Base-by-base conservation (phyloP, 2,888 invertebrate species). In the Thereva nobilitata region DNA sequence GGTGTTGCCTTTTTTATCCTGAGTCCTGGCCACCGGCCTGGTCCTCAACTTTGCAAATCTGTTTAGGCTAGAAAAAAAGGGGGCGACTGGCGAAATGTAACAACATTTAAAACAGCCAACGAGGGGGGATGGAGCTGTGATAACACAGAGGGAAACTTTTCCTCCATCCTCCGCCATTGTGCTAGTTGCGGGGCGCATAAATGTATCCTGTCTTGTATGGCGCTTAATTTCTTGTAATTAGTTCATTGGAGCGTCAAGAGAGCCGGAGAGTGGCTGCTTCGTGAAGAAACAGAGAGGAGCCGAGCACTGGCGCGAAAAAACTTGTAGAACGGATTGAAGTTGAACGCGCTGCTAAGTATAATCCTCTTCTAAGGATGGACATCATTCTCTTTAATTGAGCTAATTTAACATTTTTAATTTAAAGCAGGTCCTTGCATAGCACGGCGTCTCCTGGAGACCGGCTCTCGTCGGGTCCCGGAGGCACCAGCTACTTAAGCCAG, bases 381-480 rank as follows among this genome's bases (percentile, higher is more conserved):
- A 70, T 70, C 68, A 67, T 68, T 68, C 68, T 68, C 61, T 68
- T 70, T 70, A 70, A 70, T 70, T 70, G 56, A 45, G 50, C 65
- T 68, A 68, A 70, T 70, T 68, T 68, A 70, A 67, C 68, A 67
- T 70, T 70, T 70, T 68, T 70, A 70, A 70, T 70, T 70, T 70
- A 70, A 70, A 59, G 59, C 59, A 38, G 37, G 10, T 59, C 38
- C 49, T 47, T 47, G 12, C 49, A 41, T 38, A 49, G 45, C 37
- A 34, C 45, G 47, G 38, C 37, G 49, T 45, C 45, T 47, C 47
- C 10, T 3, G 5, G 47, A 47, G 23, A 23, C 23, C 23, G 23
- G 23, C 23, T 2, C 23, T 23, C 23, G 23, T 23, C 23, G 23
- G 23, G 23, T 23, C 23, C 23, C 23, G 23, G 23, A 23, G 23